phyloP scores from a whole-genome alignment of 1,140 invertebrate genomes.

The Drosophila persimilis region DNA sequence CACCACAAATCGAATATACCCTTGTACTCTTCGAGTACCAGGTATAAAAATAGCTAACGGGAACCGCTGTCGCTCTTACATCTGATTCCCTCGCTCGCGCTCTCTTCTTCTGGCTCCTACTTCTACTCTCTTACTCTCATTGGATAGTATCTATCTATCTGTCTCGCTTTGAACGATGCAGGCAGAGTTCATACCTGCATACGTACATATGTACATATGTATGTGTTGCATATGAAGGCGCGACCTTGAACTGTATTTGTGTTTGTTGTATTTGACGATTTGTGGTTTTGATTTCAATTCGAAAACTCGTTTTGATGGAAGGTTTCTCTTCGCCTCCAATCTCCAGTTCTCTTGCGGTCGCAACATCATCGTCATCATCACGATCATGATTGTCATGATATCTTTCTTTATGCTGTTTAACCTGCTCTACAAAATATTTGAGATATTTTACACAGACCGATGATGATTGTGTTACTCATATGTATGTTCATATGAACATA shows the following conservation, averaged over 20 bases:
- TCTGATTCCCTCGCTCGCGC: too few relatives aligned
- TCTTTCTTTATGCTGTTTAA: constrained; percentile 14
- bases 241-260: constrained; percentile 37
- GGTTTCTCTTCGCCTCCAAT: constrained; percentile 16
- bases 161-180: not conserved
- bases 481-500: not conserved
- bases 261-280: constrained; percentile 24
- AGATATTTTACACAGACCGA: not conserved
- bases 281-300: constrained; percentile 10
- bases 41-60: too few relatives aligned
- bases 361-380: constrained; percentile 18
- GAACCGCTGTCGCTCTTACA: too few relatives aligned
- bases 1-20: too few relatives aligned
- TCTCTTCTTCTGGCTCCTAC: too few relatives aligned
- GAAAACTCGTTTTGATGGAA: constrained; percentile 25
- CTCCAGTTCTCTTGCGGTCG: constrained; percentile 26
- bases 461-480: constrained; percentile 4
- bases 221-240: too few relatives aligned
- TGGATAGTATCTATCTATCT: too few relatives aligned
- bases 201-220: not conserved
- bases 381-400: constrained; percentile 14
- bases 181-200: constrained; percentile 14
- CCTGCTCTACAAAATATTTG: not conserved
- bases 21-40: too few relatives aligned
- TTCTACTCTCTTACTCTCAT: too few relatives aligned